These are phyloP conservation scores for Pentalonia nigronervosa DNA, from an alignment of 1,140 invertebrate species.

Conservation along the genomic window DNA sequence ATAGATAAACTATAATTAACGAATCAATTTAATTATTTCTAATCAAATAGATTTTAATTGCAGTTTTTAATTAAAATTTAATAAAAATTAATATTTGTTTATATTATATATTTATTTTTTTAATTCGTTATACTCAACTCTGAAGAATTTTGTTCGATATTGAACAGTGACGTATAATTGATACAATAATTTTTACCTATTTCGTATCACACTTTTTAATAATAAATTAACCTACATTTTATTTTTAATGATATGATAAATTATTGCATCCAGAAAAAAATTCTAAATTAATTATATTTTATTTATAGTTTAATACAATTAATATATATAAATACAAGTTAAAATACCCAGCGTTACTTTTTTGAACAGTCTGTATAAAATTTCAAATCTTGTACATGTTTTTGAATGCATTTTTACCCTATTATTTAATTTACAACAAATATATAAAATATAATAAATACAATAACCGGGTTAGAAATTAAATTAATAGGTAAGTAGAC, in stretches of 20 bases:
- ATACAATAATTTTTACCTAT: neutral
- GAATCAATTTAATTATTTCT: neutral
- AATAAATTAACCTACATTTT: neutral
- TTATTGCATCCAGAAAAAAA: neutral
- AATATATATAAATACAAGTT: no score
- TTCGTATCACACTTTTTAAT: no score
- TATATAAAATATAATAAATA: no score
- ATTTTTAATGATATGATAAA: neutral
- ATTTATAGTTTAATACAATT: neutral
- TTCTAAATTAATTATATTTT: neutral
- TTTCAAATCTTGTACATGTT: no score
- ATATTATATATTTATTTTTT: neutral
- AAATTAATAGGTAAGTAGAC: no score
- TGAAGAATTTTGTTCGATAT: neutral
- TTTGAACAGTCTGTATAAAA: no score
- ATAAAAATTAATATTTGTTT: neutral
- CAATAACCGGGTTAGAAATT: no score
- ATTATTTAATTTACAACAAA: no score
- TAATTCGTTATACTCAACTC: neutral
- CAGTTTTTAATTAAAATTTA: no score
- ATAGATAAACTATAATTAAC: neutral
- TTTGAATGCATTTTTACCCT: no score
- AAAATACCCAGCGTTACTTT: no score
- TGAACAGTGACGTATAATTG: neutral
- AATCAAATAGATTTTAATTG: no score